Evolutionary conservation across 2,888 invertebrate species (phyloP).

Genomic region (Reticulitermes lucifugus): DNA sequence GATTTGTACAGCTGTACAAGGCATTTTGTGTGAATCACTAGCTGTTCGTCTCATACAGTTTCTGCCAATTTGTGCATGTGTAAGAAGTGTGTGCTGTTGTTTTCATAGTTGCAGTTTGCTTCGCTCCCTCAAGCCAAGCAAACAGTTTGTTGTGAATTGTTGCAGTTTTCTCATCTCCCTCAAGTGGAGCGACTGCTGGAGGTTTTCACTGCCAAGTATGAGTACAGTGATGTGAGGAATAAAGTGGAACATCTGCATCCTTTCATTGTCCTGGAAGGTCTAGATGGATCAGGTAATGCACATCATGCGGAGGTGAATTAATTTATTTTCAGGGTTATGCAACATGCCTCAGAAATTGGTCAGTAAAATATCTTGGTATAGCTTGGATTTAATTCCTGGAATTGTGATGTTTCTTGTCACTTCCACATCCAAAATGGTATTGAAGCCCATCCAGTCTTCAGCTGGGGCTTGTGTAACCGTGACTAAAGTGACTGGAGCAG

Average conservation of each 20-base stretch:
- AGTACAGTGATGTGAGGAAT: constrained; percentile 41
- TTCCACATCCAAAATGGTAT: too few species aligned
- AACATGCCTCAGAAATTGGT: too few species aligned
- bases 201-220: constrained; percentile 57
- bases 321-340: too few species aligned
- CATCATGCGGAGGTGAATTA: too few species aligned
- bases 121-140: not conserved
- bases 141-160: constrained; percentile 28
- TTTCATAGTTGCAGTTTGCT: too few species aligned
- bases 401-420: too few species aligned
- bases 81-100: too few species aligned
- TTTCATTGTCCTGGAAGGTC: constrained; percentile 64
- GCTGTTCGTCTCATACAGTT: not conserved
- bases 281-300: constrained; percentile 64
- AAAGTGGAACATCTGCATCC: constrained; percentile 58
- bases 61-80: not conserved
- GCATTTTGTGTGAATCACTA: not conserved
- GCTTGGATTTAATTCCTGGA: too few species aligned
- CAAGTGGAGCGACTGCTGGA: constrained; percentile 58
- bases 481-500: too few species aligned
- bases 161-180: constrained; percentile 56
- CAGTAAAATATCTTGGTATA: too few species aligned
- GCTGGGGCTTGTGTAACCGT: too few species aligned
- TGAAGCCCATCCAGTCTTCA: too few species aligned
- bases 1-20: not conserved